Conservation (phyloP, 2,797 vertebrate genomes). For the Varecia variegata region DNA sequence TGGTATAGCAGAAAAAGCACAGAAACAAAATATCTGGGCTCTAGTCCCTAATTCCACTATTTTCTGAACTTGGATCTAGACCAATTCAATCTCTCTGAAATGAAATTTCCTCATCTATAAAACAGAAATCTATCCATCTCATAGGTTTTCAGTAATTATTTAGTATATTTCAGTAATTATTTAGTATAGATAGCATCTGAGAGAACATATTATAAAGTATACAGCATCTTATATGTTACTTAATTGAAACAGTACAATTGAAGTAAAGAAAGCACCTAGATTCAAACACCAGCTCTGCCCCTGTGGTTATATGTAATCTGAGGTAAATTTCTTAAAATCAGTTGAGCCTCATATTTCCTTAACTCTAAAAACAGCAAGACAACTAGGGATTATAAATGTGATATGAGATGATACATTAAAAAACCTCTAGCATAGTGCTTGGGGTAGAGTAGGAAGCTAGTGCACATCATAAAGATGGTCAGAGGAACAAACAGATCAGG, state of each 20-base stretch:
- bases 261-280: background rate
- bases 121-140: background rate
- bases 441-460: background rate
- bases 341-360: slow-evolving; percentile 18
- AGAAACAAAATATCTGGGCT: background rate
- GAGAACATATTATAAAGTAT: background rate
- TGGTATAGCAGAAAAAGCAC: background rate
- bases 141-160: background rate
- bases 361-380: slow-evolving; percentile 32
- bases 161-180: slow-evolving; percentile 5
- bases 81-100: slow-evolving; percentile 28
- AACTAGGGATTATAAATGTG: slow-evolving; percentile 17
- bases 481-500: background rate
- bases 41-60: background rate
- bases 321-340: slow-evolving; percentile 30
- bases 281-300: background rate
- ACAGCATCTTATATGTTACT: background rate
- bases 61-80: slow-evolving; percentile 27
- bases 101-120: slow-evolving; percentile 18
- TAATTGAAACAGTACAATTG: background rate
- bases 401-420: slow-evolving; percentile 35
- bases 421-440: slow-evolving; percentile 6
- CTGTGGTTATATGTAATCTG: background rate
- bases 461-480: background rate
- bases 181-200: slow-evolving; percentile 17